Base-by-base conservation (phyloP, 1,140 invertebrate genomes). In the Euura lappo region DNA sequence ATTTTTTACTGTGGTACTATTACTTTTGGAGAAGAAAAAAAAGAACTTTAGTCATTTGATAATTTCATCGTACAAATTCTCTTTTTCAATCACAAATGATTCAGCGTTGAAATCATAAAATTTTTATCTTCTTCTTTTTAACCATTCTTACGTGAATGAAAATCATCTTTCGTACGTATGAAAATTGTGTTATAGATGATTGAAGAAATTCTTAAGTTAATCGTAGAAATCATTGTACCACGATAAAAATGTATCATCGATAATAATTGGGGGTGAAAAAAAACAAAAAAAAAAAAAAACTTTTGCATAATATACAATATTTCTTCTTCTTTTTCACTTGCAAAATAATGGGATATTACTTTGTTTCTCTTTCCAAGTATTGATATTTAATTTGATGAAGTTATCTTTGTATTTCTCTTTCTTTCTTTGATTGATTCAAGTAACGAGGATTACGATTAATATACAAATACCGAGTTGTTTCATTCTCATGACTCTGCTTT, bases 381-480 rank as follows among this genome's bases (percentile, higher is more conserved):
- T 60, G 51, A 60, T 60, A 28, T 60, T 60, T 60, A n/a, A 60
- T 60, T 60, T 60, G 51, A 60, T 8, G 10, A 60, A 60, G 10
- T n/a, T 60, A n/a, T 60, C 13, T 60, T 60, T 60, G 8, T 60
- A 11, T 60, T 8, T 60, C 13, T 60, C 8, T 60, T 60, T 51
- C 7, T 51, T 51, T 60, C 8, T 60, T 83, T 83, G 79, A 75
- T 82, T 78, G 81, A 79, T 79, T 86, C 79, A 87, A 87, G 83
- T 86, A 87, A 88, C 86, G 85, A 87, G 84, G 85, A 87, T 87
- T 87, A 87, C 85, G 86, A 87, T 81, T 88, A 88, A 87, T 87
- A 87, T 88, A 88, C 86, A 88, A 87, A 87, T 88, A 88, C 86
- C 86, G 85, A 88, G 84, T 87, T 87, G 79, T 85, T 86, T 88